Base-by-base conservation (phyloP, 2,797 vertebrate genomes). In the Gobionotothen gibberifrons region DNA sequence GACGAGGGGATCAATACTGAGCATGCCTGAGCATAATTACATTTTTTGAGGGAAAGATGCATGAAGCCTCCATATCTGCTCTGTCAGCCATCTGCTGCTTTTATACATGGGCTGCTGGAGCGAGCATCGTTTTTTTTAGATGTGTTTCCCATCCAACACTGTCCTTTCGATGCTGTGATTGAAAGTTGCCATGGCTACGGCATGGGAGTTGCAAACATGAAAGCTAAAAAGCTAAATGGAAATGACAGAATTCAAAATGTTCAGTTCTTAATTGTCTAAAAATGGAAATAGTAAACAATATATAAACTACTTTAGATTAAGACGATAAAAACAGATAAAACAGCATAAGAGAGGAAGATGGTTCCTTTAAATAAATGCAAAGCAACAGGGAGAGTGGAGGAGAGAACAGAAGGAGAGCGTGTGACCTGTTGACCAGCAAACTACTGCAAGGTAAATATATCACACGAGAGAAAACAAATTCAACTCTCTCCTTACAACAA, bases 1-100 rank as follows among this genome's bases (percentile, higher is more conserved):
- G 15, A 59, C 60, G 55, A 39, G 4, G 9, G 32, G 65, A 89
- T 87, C 85, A 81, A 86, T 85, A 85, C 53, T 5, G 48, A 79
- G 74, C 78, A 69, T 59, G 66, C 29, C 67, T 51, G 68, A 77
- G 59, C 42, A 65, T 76, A 68, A 82, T 83, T 53, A 42, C 42
- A 22, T 66, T 57, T 65, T 17, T 60, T 47, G 32, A 60, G 66
- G 44, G 26, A 26, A 26, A 5, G 65, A 76, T 16, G 43, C 69
- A 61, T 56, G 55, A 39, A 61, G 67, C 60, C 46, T 64, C 65
- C 22, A 43, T 49, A 46, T 73, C 60, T 63, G 61, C 69, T 57
- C 52, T 11, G 40, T 73, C 39, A 67, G 53, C 49, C 54, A 55
- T 58, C 68, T 71, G 65, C 44, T 63, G 40, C 12, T 29, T 62